Evolutionary conservation across 2,113 vertebrate genomes (phyloP), one percentile per base, ranked within the genome.

Genomic region (Dromaius novaehollandiae): DNA sequence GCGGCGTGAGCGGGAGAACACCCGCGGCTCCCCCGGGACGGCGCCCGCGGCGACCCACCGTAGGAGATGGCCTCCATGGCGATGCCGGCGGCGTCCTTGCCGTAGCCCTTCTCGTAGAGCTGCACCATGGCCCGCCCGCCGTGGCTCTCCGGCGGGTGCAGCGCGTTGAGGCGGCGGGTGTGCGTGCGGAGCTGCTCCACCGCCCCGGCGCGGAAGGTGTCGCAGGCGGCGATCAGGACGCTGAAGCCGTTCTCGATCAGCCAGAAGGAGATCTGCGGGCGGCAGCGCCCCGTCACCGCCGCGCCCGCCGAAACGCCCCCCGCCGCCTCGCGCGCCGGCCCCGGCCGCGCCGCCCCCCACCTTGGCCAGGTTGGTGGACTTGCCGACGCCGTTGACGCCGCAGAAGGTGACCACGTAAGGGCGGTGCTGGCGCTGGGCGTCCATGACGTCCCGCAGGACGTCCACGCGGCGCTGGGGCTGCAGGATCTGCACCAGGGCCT

Each of bases 111-210:
- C 98, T 99, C 99, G 32, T 99, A 99, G 80, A 99, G 98, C 97
- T 99, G 99, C 94, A 99, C 99, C 89, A 99, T 98, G 2, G 98
- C 97, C 18, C 93, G 98, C 11, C 99, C 99, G 0, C 97, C 97
- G 2, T 99, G 98, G 42, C 97, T 95, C 97, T 99, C 99, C 0
- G 99, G 98, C 2, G 99, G 99, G 86, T 99, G 99, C 63, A 99
- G 97, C 3, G 99, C 98, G 13, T 98, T 99, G 88, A 99, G 98
- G 75, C 99, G 99, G 6, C 99, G 99, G 50, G 99, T 99, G 90
- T 99, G 99, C 4, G 99, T 99, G 30, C 99, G 99, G 64, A 99
- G 99, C 98, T 99, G 99, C 97, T 99, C 99, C 95, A 99, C 99
- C 0, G 99, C 99, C 2, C 99, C 99, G 0, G 99, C 99, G 0